Percentiles rank a stretch among this genome's conserved stretches.
Conservation (phyloP, 2,113 vertebrate genomes). For the Saccopteryx bilineata region DNA sequence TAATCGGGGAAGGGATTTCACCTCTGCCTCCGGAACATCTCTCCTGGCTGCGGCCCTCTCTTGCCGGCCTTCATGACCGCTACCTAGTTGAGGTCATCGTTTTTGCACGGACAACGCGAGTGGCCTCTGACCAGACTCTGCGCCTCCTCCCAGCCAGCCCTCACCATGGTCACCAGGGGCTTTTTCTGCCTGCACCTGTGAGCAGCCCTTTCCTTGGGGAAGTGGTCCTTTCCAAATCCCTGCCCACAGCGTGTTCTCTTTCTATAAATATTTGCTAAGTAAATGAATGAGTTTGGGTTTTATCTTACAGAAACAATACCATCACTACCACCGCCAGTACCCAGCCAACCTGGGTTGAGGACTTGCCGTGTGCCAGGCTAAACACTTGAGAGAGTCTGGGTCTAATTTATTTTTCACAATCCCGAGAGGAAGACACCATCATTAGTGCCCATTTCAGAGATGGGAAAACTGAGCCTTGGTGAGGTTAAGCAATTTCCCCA, state of each 20-base stretch:
- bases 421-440: neutral
- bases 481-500: neutral
- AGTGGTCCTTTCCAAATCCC: neutral
- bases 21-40: neutral
- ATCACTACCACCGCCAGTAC: neutral
- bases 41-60: neutral
- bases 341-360: neutral
- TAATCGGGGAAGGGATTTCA: neutral
- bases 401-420: neutral
- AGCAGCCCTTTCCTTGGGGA: neutral
- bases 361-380: neutral
- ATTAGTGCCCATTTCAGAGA: neutral
- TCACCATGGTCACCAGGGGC: neutral
- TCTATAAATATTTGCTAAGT: neutral
- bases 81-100: neutral
- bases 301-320: neutral
- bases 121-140: neutral
- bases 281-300: neutral
- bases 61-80: neutral
- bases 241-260: neutral
- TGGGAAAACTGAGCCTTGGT: constrained; percentile 18
- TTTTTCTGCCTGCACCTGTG: neutral
- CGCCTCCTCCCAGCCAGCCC: neutral
- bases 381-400: neutral
- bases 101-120: neutral